phyloP scores from a whole-genome alignment of 2,797 vertebrate genomes.

The Odontamblyopus lacepedii region DNA sequence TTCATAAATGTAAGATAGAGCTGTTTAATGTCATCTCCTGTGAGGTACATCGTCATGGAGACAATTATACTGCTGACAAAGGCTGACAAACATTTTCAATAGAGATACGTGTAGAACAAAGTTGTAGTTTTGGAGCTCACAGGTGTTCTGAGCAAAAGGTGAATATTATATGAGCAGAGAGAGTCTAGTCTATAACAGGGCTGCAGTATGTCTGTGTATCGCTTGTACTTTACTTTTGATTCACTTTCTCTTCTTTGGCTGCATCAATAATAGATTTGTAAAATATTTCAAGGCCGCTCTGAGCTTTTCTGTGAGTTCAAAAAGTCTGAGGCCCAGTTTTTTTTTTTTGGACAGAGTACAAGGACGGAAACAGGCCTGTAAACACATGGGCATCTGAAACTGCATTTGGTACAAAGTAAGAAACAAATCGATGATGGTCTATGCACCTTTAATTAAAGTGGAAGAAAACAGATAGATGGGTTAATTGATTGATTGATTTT shows the following conservation, averaged over 20 bases:
- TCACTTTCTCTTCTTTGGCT: slow-evolving; percentile 4
- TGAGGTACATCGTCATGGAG: too few relatives aligned
- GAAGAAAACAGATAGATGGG: too few relatives aligned
- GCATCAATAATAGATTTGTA: not conserved
- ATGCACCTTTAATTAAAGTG: too few relatives aligned
- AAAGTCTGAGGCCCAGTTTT: not conserved
- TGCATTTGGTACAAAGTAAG: not conserved
- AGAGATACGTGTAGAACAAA: not conserved
- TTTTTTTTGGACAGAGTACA: not conserved
- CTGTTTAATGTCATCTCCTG: too few relatives aligned
- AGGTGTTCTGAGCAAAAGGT: slow-evolving; percentile 20
- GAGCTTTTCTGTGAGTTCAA: not conserved
- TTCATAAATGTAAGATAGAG: too few relatives aligned
- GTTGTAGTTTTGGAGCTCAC: not conserved
- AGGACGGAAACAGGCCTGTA: not conserved
- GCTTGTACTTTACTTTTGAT: slow-evolving; percentile 13
- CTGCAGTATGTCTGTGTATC: slow-evolving; percentile 4
- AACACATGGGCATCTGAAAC: not conserved
- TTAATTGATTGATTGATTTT: too few relatives aligned
- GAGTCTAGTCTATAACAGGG: slow-evolving; percentile 29
- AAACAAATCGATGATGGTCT: too few relatives aligned
- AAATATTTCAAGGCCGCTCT: slow-evolving; percentile 3
- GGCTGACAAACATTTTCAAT: too few relatives aligned
- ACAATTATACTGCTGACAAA: too few relatives aligned
- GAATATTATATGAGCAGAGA: slow-evolving; percentile 43